These are phyloP conservation scores for Azorinus chamasolen DNA, from an alignment of 2,888 invertebrate species.

Conservation along the genomic window DNA sequence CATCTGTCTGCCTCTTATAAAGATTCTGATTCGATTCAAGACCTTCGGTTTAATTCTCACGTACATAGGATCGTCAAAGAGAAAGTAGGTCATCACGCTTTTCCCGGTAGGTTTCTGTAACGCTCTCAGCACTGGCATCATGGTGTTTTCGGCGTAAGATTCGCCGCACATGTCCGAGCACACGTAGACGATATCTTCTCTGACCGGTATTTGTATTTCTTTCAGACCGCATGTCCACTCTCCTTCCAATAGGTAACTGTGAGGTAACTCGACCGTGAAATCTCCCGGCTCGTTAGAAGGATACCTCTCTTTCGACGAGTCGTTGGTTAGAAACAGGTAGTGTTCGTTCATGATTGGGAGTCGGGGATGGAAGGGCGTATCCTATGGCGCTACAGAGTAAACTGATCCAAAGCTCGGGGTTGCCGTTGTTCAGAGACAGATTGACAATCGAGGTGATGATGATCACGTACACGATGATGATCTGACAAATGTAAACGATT, in stretches of 20 bases:
- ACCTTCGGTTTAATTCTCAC: too few relatives aligned
- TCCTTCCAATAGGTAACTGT: background rate
- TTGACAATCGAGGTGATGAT: background rate
- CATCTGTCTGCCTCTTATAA: too few relatives aligned
- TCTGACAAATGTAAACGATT: background rate
- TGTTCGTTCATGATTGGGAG: conserved; percentile 4
- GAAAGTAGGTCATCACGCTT: too few relatives aligned
- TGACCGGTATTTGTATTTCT: too few relatives aligned
- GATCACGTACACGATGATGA: too few relatives aligned
- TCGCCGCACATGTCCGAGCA: conserved; percentile 2
- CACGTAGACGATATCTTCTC: too few relatives aligned
- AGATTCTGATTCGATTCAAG: too few relatives aligned
- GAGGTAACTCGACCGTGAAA: conserved; percentile 8
- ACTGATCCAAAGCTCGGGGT: background rate
- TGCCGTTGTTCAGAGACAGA: background rate
- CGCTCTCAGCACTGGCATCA: too few relatives aligned
- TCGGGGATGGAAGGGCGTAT: conserved; percentile 25
- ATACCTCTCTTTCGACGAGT: conserved; percentile 6
- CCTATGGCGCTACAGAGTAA: background rate
- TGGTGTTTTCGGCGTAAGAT: too few relatives aligned
- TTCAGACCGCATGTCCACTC: too few relatives aligned
- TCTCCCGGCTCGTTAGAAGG: background rate
- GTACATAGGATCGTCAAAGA: too few relatives aligned
- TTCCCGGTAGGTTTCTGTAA: too few relatives aligned
- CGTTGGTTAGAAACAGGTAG: conserved; percentile 15